Conservation (phyloP, 2,797 vertebrate species). For the Podargus strigoides region DNA sequence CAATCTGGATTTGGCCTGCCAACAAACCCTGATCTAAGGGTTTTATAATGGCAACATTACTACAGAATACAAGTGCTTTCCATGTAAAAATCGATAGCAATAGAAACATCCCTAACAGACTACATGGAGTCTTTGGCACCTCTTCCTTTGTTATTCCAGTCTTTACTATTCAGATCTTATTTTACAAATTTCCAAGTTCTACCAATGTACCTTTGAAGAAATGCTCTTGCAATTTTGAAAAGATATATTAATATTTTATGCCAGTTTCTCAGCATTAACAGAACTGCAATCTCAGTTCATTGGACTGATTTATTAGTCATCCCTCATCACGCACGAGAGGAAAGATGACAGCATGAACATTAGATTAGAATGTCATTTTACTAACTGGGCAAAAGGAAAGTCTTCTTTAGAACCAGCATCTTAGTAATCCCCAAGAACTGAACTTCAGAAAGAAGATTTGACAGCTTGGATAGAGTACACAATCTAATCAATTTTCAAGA, state of each 20-base stretch:
- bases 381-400: not conserved
- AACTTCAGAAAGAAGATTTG: not conserved
- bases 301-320: not conserved
- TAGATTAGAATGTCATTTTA: not conserved
- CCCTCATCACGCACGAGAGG: not conserved
- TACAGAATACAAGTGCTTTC: slow-evolving; percentile 20
- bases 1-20: slow-evolving; percentile 25
- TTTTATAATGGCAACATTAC: slow-evolving; percentile 39
- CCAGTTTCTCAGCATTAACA: not conserved
- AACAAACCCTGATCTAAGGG: slow-evolving; percentile 34
- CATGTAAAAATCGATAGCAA: slow-evolving; percentile 36
- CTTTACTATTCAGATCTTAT: not conserved
- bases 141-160: not conserved
- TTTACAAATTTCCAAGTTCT: not conserved
- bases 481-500: not conserved
- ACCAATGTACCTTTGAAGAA: not conserved
- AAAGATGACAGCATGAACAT: not conserved
- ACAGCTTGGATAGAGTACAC: not conserved
- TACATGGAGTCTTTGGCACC: slow-evolving; percentile 10
- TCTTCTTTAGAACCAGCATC: not conserved
- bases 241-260: not conserved
- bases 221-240: not conserved
- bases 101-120: slow-evolving; percentile 21
- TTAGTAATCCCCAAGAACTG: not conserved
- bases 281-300: not conserved